Evolutionary conservation across 2,888 invertebrate genomes (phyloP), one percentile per base, ranked within the genome.

Genomic region (Andrena minutula): DNA sequence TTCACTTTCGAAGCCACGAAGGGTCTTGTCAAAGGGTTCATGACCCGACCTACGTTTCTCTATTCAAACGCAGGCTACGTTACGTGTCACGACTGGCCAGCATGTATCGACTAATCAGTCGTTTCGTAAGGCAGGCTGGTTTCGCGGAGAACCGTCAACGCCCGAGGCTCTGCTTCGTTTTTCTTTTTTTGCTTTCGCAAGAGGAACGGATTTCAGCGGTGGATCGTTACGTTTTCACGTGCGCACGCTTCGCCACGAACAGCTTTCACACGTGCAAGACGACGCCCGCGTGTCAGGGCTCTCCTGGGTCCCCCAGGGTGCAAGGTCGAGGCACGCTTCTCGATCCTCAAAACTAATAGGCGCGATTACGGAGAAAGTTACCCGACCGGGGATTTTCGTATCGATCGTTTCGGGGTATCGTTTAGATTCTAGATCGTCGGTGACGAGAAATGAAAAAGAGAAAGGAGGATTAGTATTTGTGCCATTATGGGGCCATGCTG

Each of bases 151-250:
- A 56, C 30, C 56, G 56, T 58, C 20, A 26, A 23, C 56, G 26
- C 26, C 56, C 23, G 56, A 56, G 56, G 56, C 23, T 26, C 56
- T 3, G 56, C 56, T 26, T 56, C 23, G 56, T 4, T 10, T 56
- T 23, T 10, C 26, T 8, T 12, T 10, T 56, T 10, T 23, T 56
- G 56, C 56, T 56, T 26, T 56, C 26, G 56, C 56, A 56, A 56
- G 53, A 41, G 41, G 41, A 41, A 41, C 5, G 41, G 41, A 60
- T 32, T 61, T 61, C 61, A 20, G 35, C 58, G 56, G 65, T 20
- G 41, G 72, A 73, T 78, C 66, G 75, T 75, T 79, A 79, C 41
- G 68, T 51, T 63, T 56, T 77, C 56, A 49, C 78, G 76, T 51
- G 53, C 68, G 56, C 76, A 69, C 47, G 68, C 61, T 68, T 79